Conservation (phyloP, 2,113 vertebrate species). For the Indicator indicator region DNA sequence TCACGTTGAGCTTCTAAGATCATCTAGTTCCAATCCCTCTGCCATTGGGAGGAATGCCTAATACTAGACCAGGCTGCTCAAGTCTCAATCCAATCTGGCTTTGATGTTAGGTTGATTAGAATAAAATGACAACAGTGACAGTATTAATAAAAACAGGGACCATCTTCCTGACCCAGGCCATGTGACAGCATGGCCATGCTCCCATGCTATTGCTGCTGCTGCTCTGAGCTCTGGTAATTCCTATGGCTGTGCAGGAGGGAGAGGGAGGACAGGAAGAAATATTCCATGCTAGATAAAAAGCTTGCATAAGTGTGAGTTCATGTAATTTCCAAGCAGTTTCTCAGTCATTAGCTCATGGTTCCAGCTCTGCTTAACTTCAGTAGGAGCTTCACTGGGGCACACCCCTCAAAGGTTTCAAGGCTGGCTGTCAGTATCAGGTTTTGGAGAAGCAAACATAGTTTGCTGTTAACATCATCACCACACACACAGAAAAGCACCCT, state of each 20-base stretch:
- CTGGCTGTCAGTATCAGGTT: neutral
- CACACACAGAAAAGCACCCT: neutral
- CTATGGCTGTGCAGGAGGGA: neutral
- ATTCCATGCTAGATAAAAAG: neutral
- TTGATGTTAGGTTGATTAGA: neutral
- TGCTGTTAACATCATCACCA: neutral
- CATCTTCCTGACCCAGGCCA: neutral
- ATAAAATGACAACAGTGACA: neutral
- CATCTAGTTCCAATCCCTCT: too few relatives aligned
- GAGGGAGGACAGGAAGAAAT: neutral
- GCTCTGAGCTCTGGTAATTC: too few relatives aligned
- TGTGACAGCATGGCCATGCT: fast-evolving
- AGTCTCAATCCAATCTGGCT: too few relatives aligned
- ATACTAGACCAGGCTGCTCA: too few relatives aligned
- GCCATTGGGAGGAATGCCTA: too few relatives aligned
- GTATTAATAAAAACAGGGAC: neutral
- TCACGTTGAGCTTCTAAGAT: too few relatives aligned
- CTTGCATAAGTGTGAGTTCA: neutral
- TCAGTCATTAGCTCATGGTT: neutral
- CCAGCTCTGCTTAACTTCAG: neutral
- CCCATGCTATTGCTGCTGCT: neutral
- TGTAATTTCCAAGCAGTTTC: neutral
- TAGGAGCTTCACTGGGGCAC: neutral
- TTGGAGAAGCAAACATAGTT: neutral
- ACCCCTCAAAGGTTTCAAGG: neutral